Evolutionary conservation across 2,113 vertebrate genomes (phyloP).

Genomic region (Todiramphus chloris): DNA sequence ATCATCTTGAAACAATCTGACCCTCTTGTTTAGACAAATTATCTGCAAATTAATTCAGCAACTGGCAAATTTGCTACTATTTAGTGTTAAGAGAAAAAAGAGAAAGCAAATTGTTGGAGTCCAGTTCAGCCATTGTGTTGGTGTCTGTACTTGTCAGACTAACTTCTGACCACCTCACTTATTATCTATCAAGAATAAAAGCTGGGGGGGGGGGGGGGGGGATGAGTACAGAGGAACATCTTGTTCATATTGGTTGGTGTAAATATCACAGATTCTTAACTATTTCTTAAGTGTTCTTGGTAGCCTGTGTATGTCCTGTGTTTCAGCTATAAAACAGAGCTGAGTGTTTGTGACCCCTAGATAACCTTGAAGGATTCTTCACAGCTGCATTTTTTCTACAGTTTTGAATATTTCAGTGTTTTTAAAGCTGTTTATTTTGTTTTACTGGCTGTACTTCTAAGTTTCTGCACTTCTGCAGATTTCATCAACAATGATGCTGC

Average conservation of each 20-base stretch:
- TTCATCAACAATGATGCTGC: not conserved
- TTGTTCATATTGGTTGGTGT: not conserved
- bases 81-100: not conserved
- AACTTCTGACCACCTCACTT: not conserved
- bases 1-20: not conserved
- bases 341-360: not conserved
- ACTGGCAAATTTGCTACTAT: not conserved
- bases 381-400: not conserved
- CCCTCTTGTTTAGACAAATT: not conserved
- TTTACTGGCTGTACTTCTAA: not conserved
- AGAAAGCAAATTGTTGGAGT: not conserved
- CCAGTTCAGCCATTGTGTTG: not conserved
- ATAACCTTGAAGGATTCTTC: not conserved
- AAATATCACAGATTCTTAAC: not conserved
- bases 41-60: not conserved
- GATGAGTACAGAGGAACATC: not conserved
- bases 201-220: fast-evolving
- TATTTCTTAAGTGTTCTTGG: not conserved
- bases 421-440: not conserved
- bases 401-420: not conserved
- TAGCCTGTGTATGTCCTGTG: not conserved
- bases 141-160: not conserved
- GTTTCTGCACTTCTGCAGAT: not conserved
- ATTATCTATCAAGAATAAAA: not conserved
- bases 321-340: not conserved